Percentiles rank a stretch among this genome's conserved stretches.
Evolutionary conservation across 53 echinoderm and acorn worm genomes (phyloP).

Genomic region (Temnopleurus reevesii): DNA sequence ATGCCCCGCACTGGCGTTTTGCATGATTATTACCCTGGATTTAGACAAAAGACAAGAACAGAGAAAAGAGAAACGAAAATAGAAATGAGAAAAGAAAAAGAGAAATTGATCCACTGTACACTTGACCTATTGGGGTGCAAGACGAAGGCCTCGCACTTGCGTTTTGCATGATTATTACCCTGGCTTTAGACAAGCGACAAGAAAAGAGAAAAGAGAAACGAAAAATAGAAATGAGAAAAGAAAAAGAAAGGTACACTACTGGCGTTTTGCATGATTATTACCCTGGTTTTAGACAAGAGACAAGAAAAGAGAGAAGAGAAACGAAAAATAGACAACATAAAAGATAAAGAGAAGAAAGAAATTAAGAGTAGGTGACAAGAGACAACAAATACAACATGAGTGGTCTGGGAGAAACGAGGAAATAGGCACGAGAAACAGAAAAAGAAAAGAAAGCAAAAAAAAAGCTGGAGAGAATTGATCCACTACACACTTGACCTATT

Average conservation of each 20-base stretch:
- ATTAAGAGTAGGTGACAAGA: not conserved
- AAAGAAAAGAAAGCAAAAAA: not conserved
- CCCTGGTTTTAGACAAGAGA: too few relatives aligned
- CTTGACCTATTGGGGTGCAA: too few relatives aligned
- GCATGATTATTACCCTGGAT: too few relatives aligned
- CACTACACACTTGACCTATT: slow-evolving; percentile 31
- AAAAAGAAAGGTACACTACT: too few relatives aligned
- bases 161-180: too few relatives aligned
- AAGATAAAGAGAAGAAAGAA: not conserved
- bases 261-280: too few relatives aligned
- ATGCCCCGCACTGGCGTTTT: too few relatives aligned
- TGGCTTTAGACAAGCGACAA: too few relatives aligned
- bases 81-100: not conserved
- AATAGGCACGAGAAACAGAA: not conserved
- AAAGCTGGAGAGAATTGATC: not conserved
- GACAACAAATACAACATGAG: not conserved
- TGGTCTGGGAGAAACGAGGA: not conserved
- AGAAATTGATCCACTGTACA: not conserved
- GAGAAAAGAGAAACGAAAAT: not conserved
- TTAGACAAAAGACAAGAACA: too few relatives aligned
- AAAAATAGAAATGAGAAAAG: too few relatives aligned
- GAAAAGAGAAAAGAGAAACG: too few relatives aligned
- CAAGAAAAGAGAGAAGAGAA: not conserved
- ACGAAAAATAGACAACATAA: not conserved
- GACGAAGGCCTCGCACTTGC: too few relatives aligned